Evolutionary conservation across 2,888 invertebrate species (phyloP).

Genomic region (Labia minor): DNA sequence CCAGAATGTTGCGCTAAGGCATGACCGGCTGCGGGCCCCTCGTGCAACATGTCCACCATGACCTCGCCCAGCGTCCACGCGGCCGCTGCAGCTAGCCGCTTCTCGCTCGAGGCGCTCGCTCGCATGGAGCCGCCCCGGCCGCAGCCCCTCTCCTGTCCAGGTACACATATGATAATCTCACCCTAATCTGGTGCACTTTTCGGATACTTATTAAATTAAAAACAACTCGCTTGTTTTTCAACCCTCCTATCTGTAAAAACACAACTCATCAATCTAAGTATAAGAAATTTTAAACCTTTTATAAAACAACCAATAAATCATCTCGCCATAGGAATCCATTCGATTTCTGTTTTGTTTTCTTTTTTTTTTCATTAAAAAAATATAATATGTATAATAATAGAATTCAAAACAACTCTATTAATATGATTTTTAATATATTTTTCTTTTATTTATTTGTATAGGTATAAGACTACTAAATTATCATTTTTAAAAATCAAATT

Average conservation of each 20-base stretch:
- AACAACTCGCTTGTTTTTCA: neutral
- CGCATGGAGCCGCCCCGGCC: neutral
- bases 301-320: too few species aligned
- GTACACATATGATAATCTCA: neutral
- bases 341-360: too few species aligned
- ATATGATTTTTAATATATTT: too few species aligned
- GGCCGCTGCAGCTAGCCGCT: neutral
- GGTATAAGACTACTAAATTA: too few species aligned
- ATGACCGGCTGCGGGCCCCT: neutral
- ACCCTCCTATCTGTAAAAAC: neutral
- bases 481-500: too few species aligned
- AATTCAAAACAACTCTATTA: too few species aligned
- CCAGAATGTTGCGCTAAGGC: neutral
- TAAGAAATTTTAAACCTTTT: too few species aligned
- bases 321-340: too few species aligned
- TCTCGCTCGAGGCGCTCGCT: constrained; percentile 14
- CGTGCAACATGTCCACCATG: neutral
- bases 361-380: too few species aligned
- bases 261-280: too few species aligned
- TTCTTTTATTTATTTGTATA: too few species aligned
- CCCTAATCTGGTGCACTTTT: neutral
- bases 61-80: constrained; percentile 13
- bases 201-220: neutral
- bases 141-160: constrained; percentile 1
- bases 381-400: too few species aligned